Conservation (phyloP, 1,140 invertebrate genomes). For the Periplaneta americana region DNA sequence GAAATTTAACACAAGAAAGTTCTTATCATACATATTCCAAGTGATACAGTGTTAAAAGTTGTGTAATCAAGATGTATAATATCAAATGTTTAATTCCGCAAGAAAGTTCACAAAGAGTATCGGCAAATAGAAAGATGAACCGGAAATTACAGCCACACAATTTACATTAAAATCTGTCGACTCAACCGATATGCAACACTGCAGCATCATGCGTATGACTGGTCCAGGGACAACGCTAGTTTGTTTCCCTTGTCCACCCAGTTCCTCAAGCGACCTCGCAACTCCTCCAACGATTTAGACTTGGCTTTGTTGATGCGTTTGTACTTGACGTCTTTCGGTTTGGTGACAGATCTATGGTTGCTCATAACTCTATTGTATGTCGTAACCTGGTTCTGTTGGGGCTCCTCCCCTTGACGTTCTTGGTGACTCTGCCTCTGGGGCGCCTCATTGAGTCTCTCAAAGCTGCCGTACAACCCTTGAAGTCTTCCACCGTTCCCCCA, state of each 20-base stretch:
- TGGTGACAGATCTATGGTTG: conserved; percentile 82
- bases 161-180: neutral
- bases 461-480: conserved; percentile 28
- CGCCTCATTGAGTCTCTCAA: conserved; percentile 32
- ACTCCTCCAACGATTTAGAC: conserved; percentile 79
- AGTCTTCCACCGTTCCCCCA: neutral
- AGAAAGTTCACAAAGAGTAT: neutral
- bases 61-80: too few relatives aligned
- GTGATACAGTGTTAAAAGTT: too few relatives aligned
- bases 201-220: conserved; percentile 38
- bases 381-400: conserved; percentile 51
- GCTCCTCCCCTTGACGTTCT: neutral
- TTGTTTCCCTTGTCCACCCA: conserved; percentile 77
- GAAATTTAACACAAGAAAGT: too few relatives aligned
- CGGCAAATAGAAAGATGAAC: neutral
- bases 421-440: neutral
- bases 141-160: neutral
- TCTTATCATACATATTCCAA: too few relatives aligned
- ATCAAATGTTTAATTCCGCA: neutral
- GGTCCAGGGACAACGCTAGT: conserved; percentile 45
- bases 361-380: conserved; percentile 84
- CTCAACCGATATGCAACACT: neutral
- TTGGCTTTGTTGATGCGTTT: conserved; percentile 86
- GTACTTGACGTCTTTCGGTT: conserved; percentile 86
- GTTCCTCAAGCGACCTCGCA: conserved; percentile 73